These are phyloP conservation scores for Lordiphosa andalusiaca DNA, from an alignment of 2,888 invertebrate genomes.

Conservation along the genomic window DNA sequence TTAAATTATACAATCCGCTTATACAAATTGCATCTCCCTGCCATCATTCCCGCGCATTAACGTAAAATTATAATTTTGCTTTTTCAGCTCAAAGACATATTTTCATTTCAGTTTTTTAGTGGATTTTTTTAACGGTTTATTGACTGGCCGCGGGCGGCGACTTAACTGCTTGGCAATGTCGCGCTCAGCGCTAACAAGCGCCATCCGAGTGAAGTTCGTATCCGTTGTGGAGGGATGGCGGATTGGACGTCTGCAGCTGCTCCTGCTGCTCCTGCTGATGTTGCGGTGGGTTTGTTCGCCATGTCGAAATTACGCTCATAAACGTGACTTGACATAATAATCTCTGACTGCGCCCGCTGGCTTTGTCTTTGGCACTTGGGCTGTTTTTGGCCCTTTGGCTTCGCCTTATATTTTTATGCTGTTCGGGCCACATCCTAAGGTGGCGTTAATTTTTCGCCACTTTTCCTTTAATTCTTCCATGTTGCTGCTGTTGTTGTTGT, in stretches of 20 bases:
- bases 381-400: constrained; percentile 23
- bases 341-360: constrained; percentile 62
- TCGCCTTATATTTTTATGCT: constrained; percentile 17
- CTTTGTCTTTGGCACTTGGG: constrained; percentile 43
- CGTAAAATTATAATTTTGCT: constrained; percentile 7
- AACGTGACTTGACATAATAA: constrained; percentile 81
- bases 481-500: constrained; percentile 1
- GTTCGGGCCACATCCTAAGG: constrained; percentile 37
- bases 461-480: constrained; percentile 13
- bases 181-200: constrained; percentile 51
- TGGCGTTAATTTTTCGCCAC: constrained; percentile 60
- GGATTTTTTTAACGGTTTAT: constrained; percentile 74
- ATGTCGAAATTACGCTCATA: constrained; percentile 77
- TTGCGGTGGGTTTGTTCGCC: constrained; percentile 28
- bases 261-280: background rate
- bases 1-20: too few species aligned
- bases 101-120: constrained; percentile 12
- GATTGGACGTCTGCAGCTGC: background rate
- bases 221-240: constrained; percentile 2
- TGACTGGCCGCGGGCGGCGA: constrained; percentile 73
- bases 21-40: too few species aligned
- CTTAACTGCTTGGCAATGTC: constrained; percentile 66
- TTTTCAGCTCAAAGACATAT: constrained; percentile 11
- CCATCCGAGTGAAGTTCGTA: constrained; percentile 11
- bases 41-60: background rate